These are phyloP conservation scores for Centropus bengalensis DNA, from an alignment of 2,113 vertebrate genomes.

Conservation along the genomic window DNA sequence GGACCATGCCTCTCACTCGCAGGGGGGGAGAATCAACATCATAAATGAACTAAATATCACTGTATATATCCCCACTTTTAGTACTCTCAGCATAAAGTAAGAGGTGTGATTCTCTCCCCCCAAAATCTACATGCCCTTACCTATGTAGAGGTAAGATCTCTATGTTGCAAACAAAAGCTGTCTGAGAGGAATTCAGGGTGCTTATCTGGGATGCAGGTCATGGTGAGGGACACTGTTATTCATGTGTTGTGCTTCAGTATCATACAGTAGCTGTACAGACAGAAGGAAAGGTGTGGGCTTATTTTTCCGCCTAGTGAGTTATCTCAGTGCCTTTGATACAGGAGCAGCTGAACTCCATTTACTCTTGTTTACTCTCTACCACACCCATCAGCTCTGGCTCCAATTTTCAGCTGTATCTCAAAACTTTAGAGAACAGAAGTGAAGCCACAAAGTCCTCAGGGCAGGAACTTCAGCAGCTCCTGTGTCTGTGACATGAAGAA, in stretches of 20 bases:
- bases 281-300: not conserved
- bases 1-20: not conserved
- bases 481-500: not conserved
- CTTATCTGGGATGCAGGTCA: not conserved
- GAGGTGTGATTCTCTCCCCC: not conserved
- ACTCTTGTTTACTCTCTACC: not conserved
- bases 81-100: not conserved
- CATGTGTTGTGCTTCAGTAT: not conserved
- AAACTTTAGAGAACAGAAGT: not conserved
- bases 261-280: not conserved
- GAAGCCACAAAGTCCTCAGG: not conserved
- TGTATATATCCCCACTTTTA: not conserved
- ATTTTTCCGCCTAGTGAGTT: not conserved
- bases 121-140: not conserved
- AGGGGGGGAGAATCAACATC: not conserved
- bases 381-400: not conserved
- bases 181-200: not conserved
- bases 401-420: not conserved
- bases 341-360: constrained; percentile 8
- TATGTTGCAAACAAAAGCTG: not conserved
- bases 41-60: not conserved
- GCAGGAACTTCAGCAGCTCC: not conserved
- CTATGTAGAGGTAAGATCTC: not conserved
- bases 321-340: not conserved
- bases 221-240: not conserved